A percentile compares a stretch with the other conserved stretches of the same genome.
Evolutionary conservation across 2,888 invertebrate species (phyloP).

Genomic region (Stenotaenia linearis): DNA sequence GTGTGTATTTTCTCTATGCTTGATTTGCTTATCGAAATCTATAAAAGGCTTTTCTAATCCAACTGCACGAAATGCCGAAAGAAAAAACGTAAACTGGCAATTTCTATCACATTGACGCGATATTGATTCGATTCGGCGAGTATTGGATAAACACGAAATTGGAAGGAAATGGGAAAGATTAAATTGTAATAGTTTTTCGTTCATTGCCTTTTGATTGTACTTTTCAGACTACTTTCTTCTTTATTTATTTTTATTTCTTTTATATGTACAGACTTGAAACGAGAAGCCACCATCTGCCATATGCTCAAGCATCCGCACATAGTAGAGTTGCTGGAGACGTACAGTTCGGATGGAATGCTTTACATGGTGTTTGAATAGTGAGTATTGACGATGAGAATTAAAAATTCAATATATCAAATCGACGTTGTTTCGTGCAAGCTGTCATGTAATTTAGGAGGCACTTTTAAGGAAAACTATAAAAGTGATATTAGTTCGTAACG

Average conservation of each 20-base stretch:
- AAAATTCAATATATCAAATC: no score
- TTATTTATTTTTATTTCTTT: conserved; percentile 3
- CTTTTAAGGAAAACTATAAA: not conserved
- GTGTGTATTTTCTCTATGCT: not conserved
- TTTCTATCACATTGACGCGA: not conserved
- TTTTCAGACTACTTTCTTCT: not conserved
- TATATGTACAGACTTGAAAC: conserved; percentile 75
- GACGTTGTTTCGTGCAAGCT: no score
- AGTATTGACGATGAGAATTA: conserved; percentile 53
- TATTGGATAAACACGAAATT: not conserved
- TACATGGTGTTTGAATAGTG: conserved; percentile 99
- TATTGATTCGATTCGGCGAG: not conserved
- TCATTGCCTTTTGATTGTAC: not conserved
- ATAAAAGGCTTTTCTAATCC: not conserved
- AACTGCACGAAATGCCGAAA: no score
- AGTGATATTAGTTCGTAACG: not conserved
- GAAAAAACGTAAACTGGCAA: not conserved
- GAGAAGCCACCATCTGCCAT: conserved; percentile 97
- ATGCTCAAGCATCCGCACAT: conserved; percentile 96
- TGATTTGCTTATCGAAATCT: not conserved
- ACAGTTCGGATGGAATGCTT: conserved; percentile 96
- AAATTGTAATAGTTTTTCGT: not conserved
- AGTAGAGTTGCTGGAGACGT: conserved; percentile 94
- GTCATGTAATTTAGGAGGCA: not conserved
- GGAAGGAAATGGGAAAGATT: not conserved